These are phyloP conservation scores for Tadarida brasiliensis DNA, from an alignment of 2,797 vertebrate species.

Conservation along the genomic window DNA sequence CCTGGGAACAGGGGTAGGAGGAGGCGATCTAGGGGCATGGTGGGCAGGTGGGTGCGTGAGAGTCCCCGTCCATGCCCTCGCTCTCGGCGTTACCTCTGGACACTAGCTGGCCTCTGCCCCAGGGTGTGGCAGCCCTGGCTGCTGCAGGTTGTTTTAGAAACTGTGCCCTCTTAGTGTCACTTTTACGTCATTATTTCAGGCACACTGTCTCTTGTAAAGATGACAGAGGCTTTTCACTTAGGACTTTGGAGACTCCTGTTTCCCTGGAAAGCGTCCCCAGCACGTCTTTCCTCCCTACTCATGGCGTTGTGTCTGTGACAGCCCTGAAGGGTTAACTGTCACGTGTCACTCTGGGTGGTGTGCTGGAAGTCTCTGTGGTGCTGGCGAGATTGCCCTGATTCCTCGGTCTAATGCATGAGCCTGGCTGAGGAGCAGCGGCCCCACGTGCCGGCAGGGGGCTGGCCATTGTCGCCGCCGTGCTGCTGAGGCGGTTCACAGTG, in stretches of 20 bases:
- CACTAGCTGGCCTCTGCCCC: neutral
- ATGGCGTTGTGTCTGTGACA: neutral
- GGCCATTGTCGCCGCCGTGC: neutral
- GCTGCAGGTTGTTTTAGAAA: neutral
- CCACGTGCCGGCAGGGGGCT: neutral
- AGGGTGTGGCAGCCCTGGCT: neutral
- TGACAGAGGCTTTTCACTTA: neutral
- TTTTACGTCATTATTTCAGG: neutral
- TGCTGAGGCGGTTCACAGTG: neutral
- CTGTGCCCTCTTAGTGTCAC: neutral
- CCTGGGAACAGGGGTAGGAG: neutral
- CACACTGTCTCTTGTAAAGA: too few species aligned
- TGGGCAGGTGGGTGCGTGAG: neutral
- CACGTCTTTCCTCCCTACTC: too few species aligned
- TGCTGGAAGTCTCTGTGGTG: constrained; percentile 14
- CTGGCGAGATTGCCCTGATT: neutral
- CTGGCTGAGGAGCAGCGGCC: neutral
- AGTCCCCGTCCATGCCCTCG: neutral
- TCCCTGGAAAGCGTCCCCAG: neutral
- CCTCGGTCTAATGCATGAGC: neutral
- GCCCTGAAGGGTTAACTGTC: constrained; percentile 78
- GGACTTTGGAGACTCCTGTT: neutral
- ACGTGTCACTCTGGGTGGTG: constrained; percentile 61
- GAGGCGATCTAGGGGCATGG: neutral
- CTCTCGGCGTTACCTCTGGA: neutral